A percentile compares a stretch with the other conserved stretches of the same genome.
These are phyloP conservation scores for Muntiacus reevesi DNA, from an alignment of 2,113 vertebrate genomes.

Conservation along the genomic window DNA sequence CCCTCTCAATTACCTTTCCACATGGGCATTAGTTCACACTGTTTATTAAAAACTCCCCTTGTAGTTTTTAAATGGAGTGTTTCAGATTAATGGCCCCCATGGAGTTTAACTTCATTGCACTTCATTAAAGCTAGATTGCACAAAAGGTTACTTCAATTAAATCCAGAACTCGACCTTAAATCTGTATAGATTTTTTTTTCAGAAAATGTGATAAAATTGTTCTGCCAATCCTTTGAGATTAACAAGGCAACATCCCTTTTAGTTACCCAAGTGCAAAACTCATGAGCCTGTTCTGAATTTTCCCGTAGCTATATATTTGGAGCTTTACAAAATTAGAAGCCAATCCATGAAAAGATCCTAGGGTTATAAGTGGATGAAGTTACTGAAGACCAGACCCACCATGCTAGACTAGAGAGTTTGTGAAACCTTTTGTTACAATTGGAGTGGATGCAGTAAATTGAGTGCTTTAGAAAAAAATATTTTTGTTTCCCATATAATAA, in stretches of 20 bases:
- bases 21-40: constrained; percentile 88
- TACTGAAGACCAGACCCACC: constrained; percentile 43
- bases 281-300: constrained; percentile 64
- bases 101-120: constrained; percentile 88
- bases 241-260: constrained; percentile 77
- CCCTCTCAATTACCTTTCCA: constrained; percentile 88
- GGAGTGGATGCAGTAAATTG: neutral
- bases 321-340: constrained; percentile 74
- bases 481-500: neutral
- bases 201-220: constrained; percentile 83
- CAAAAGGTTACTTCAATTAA: constrained; percentile 90
- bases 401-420: neutral
- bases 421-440: constrained; percentile 20
- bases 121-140: constrained; percentile 87
- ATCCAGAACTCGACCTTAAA: constrained; percentile 83
- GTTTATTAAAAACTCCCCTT: constrained; percentile 90
- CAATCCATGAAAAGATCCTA: constrained; percentile 50
- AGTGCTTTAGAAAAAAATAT: neutral
- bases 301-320: constrained; percentile 59
- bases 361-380: constrained; percentile 60
- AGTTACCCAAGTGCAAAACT: constrained; percentile 61
- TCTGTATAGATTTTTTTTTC: constrained; percentile 79
- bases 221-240: constrained; percentile 81
- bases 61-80: constrained; percentile 88
- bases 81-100: constrained; percentile 87